A percentile compares a stretch with the other conserved stretches of the same genome.
Evolutionary conservation across 1,140 invertebrate genomes (phyloP).

Genomic region (Scaptomyza montana): DNA sequence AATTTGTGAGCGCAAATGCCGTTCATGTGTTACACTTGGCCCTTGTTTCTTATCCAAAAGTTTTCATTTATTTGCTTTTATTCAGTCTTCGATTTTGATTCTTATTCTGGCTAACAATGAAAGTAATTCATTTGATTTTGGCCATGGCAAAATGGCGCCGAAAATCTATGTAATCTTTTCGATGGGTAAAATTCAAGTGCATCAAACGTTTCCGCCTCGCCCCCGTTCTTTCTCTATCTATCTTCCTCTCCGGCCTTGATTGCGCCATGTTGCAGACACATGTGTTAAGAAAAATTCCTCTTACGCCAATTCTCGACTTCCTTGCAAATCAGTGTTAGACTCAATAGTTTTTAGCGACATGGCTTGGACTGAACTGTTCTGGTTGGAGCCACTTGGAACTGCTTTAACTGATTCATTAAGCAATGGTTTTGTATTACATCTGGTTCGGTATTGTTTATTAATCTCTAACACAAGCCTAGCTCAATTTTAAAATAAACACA

Average conservation of each 20-base stretch:
- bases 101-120: conserved; percentile 10
- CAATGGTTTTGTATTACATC: conserved; percentile 29
- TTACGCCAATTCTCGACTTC: conserved; percentile 12
- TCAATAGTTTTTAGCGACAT: not conserved
- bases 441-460: conserved; percentile 47
- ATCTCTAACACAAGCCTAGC: conserved; percentile 22
- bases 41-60: conserved; percentile 16
- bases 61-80: not conserved
- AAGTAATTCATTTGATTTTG: conserved; percentile 20
- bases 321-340: conserved; percentile 20
- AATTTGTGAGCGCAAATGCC: conserved; percentile 3
- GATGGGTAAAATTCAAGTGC: conserved; percentile 21
- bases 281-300: not conserved
- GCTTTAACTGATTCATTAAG: conserved; percentile 16
- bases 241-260: conserved; percentile 15
- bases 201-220: conserved; percentile 6
- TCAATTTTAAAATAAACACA: conserved; percentile 60
- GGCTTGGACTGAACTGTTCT: conserved; percentile 22
- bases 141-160: conserved; percentile 26
- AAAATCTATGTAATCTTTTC: conserved; percentile 23
- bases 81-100: not conserved
- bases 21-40: conserved; percentile 7
- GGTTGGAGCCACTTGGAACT: conserved; percentile 31
- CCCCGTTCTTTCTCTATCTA: not conserved
- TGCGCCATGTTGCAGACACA: conserved; percentile 4